Evolutionary conservation across 2,797 vertebrate genomes (phyloP).

Genomic region (Onychomys arenicola): DNA sequence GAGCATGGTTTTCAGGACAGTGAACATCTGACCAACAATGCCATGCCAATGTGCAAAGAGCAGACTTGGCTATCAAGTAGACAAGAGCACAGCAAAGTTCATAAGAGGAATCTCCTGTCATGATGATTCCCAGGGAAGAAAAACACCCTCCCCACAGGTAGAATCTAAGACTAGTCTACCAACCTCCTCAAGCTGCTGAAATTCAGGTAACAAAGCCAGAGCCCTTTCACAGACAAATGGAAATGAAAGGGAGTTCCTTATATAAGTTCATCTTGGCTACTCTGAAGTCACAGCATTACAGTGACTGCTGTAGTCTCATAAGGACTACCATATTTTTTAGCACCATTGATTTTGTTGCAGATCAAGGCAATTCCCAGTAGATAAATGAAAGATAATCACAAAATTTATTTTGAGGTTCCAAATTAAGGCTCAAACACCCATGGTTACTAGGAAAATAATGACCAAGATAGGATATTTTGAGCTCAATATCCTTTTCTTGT

Average conservation of each 20-base stretch:
- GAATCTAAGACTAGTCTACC: too few relatives aligned
- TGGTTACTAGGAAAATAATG: neutral
- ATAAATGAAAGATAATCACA: conserved; percentile 43
- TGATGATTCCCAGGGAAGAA: neutral
- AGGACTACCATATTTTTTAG: neutral
- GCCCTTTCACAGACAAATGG: neutral
- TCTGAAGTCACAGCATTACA: too few relatives aligned
- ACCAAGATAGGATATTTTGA: neutral
- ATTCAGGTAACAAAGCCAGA: neutral
- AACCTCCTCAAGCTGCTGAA: neutral
- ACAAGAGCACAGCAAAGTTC: neutral
- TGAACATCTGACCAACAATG: too few relatives aligned
- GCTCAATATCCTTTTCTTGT: neutral
- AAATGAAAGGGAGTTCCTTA: neutral
- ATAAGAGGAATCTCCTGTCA: rapidly evolving
- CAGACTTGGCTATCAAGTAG: neutral
- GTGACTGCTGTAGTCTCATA: rapidly evolving
- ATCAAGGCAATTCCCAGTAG: conserved; percentile 32
- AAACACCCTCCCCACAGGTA: neutral
- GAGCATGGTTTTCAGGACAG: neutral
- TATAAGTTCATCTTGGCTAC: neutral
- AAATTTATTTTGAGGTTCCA: conserved; percentile 23
- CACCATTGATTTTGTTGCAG: neutral
- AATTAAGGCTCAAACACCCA: neutral
- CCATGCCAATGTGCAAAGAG: neutral